These are phyloP conservation scores for Contarinia nasturtii DNA, from an alignment of 1,140 invertebrate species.

Conservation along the genomic window DNA sequence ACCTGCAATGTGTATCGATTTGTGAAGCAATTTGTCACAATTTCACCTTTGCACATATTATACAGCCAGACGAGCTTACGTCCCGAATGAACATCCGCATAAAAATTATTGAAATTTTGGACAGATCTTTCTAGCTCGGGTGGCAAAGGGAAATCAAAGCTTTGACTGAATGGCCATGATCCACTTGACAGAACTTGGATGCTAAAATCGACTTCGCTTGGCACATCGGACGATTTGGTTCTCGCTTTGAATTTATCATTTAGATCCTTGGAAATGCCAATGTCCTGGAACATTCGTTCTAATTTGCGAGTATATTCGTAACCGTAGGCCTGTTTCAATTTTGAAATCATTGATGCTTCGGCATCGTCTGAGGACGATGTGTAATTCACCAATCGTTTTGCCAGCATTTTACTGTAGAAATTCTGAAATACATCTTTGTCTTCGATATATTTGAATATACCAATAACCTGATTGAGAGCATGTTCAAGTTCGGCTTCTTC, in stretches of 20 bases:
- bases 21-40: slow-evolving; percentile 90
- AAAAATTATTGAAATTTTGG: slow-evolving; percentile 88
- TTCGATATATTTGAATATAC: slow-evolving; percentile 99
- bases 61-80: slow-evolving; percentile 96
- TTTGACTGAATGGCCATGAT: slow-evolving; percentile 96
- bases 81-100: slow-evolving; percentile 86
- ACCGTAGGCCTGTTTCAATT: slow-evolving; percentile 96
- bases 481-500: slow-evolving; percentile 97
- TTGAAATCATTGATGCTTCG: slow-evolving; percentile 98
- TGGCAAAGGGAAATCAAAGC: slow-evolving; percentile 75
- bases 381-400: too few relatives aligned
- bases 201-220: slow-evolving; percentile 76
- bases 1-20: slow-evolving; percentile 38
- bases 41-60: slow-evolving; percentile 94
- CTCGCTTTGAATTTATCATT: slow-evolving; percentile 81
- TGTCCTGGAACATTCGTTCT: slow-evolving; percentile 97
- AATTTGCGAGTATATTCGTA: slow-evolving; percentile 99
- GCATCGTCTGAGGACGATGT: slow-evolving; percentile 98
- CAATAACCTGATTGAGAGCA: slow-evolving; percentile 97
- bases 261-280: slow-evolving; percentile 97
- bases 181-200: slow-evolving; percentile 93
- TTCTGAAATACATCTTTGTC: too few relatives aligned
- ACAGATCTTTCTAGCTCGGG: slow-evolving; percentile 87
- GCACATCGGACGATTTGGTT: slow-evolving; percentile 39
- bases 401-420: too few relatives aligned